Base-by-base conservation (phyloP, 2,888 invertebrate species). In the Didymodactylos carnosus region DNA sequence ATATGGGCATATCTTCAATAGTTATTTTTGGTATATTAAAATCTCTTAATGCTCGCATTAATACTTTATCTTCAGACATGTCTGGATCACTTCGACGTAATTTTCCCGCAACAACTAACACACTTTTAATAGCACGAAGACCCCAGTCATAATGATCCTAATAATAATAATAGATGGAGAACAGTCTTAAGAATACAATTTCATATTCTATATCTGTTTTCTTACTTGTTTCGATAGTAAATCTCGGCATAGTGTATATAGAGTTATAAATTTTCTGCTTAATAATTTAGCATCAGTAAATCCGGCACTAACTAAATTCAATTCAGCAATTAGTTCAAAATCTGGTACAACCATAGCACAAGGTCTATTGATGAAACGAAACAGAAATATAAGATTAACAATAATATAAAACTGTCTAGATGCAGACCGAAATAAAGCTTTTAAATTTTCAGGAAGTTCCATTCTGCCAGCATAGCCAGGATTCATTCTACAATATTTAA, bases 321-420 rank as follows among this genome's bases (percentile, higher is more conserved):
- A 91, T 83, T 93, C 92, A 0, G 92, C 90, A 77, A 93, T 92
- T 77, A 91, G 89, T 70, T 88, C 87, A 71, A 89, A 90, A 80
- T 93, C 92, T 0, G 93, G 92, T 2, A 90, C 88, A 83, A 92
- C 91, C 92, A 93, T 92, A 0, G 92, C 89, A 77, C 93, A 91
- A 0, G 92, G 92, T n/a, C 92, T 86, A 83, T 92, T 92, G 91
- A 92, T 91, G 2, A 27, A 27, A 29, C 1, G 3, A 29, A 29
- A 53, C 13, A 6, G 8, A 4, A n/a, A 62, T 35, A n/a, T 19
- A 62, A 62, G 0, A n/a, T n/a, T n/a, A n/a, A n/a, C n/a, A n/a
- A 46, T 46, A 14, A 4, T 62, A 35, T 62, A 11, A 11, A 13
- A 3, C 3, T 23, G 25, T 49, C 5, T 0, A 25, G 5, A 25